Percentiles rank a stretch among this genome's conserved stretches.
These are phyloP conservation scores for Salarias fasciatus DNA, from an alignment of 2,797 vertebrate genomes.

Conservation along the genomic window DNA sequence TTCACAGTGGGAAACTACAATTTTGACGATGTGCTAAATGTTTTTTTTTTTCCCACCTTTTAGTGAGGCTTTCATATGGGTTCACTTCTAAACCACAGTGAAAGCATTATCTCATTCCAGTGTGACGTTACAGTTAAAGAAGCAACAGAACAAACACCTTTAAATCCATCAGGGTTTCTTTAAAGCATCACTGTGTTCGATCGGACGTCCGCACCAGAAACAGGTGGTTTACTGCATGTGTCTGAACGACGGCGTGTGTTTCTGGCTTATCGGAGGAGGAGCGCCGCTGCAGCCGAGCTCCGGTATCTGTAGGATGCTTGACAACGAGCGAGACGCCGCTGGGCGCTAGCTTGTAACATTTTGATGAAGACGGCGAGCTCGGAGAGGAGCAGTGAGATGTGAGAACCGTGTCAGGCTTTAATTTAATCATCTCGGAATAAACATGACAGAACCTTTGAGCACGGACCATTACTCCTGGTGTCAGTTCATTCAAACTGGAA, in stretches of 20 bases:
- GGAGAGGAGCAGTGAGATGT: constrained; percentile 12
- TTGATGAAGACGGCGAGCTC: constrained; percentile 43
- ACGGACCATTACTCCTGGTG: constrained; percentile 6
- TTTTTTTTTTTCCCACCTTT: too few relatives aligned
- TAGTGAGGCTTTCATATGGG: too few relatives aligned
- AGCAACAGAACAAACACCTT: neutral
- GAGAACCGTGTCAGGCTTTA: constrained; percentile 30
- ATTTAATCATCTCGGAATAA: constrained; percentile 40
- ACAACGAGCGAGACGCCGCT: constrained; percentile 4
- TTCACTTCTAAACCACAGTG: too few relatives aligned
- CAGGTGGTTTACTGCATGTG: too few relatives aligned
- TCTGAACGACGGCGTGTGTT: neutral
- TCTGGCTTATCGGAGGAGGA: neutral
- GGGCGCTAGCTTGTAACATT: constrained; percentile 25
- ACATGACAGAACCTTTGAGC: constrained; percentile 14
- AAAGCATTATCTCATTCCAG: too few relatives aligned
- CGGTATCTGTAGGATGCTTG: constrained; percentile 1
- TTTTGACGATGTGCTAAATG: too few relatives aligned
- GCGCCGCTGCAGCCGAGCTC: neutral
- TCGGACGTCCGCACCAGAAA: too few relatives aligned
- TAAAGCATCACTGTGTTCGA: constrained; percentile 6
- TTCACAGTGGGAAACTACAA: too few relatives aligned
- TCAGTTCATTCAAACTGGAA: neutral
- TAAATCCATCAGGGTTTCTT: neutral
- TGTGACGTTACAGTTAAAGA: too few relatives aligned